phyloP scores from a whole-genome alignment of 2,888 invertebrate genomes.

The Dascillus cervinus region DNA sequence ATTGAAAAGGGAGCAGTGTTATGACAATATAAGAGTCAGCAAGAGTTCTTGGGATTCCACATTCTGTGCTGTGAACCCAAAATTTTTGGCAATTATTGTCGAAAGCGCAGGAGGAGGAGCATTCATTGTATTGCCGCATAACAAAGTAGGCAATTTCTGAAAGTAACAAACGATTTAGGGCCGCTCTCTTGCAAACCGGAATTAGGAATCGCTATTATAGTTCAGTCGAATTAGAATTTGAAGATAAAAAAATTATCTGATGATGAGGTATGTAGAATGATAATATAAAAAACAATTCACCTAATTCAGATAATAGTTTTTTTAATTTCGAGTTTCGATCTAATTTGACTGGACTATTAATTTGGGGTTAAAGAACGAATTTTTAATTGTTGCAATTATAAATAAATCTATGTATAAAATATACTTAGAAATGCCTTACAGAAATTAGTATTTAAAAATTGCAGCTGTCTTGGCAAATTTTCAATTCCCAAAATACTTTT shows the following conservation, averaged over 20 bases:
- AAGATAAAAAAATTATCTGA: too few species aligned
- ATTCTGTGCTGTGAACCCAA: slow-evolving; percentile 97
- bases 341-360: too few species aligned
- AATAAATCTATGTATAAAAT: too few species aligned
- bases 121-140: slow-evolving; percentile 89
- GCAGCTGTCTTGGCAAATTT: slow-evolving; percentile 26
- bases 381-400: too few species aligned
- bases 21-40: slow-evolving; percentile 93
- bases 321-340: too few species aligned
- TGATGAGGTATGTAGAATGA: neutral
- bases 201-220: too few species aligned
- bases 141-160: slow-evolving; percentile 79
- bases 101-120: slow-evolving; percentile 96
- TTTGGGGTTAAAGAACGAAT: too few species aligned
- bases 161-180: too few species aligned
- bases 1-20: slow-evolving; percentile 91
- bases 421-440: slow-evolving; percentile 8
- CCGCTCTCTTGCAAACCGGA: too few species aligned
- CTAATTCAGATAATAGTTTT: too few species aligned
- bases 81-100: slow-evolving; percentile 93
- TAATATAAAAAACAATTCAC: neutral
- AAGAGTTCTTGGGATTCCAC: slow-evolving; percentile 98
- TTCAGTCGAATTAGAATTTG: too few species aligned
- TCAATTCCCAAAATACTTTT: slow-evolving; percentile 24
- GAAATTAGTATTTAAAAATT: slow-evolving; percentile 22